Conservation (phyloP, 2,113 vertebrate species). For the Amphilophus citrinellus region DNA sequence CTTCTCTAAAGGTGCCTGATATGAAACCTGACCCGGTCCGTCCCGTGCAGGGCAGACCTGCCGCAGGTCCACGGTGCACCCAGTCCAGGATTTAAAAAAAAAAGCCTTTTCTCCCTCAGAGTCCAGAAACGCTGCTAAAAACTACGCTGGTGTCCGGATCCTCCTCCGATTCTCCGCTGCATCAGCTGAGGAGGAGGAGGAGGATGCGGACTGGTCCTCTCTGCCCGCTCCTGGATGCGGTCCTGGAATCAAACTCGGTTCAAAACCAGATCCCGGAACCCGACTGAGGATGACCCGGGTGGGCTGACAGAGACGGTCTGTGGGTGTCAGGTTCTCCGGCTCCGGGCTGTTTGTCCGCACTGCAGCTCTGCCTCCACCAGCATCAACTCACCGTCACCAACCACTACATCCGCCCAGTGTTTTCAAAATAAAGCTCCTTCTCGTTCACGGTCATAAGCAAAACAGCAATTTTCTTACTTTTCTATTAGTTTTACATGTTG, state of each 20-base stretch:
- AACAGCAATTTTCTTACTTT: neutral
- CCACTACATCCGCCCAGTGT: slow-evolving; percentile 39
- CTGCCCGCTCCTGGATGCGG: slow-evolving; percentile 32
- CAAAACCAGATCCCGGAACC: neutral
- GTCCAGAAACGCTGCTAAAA: neutral
- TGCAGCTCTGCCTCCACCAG: slow-evolving; percentile 76
- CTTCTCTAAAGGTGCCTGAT: slow-evolving; percentile 8
- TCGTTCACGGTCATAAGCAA: neutral
- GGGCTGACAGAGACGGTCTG: slow-evolving; percentile 8
- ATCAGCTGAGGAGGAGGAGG: slow-evolving; percentile 31
- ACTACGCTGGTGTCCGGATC: slow-evolving; percentile 16
- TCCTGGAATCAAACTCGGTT: neutral
- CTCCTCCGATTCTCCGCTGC: slow-evolving; percentile 30
- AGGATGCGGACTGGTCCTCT: slow-evolving; percentile 29
- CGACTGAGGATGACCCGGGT: neutral
- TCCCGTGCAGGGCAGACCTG: neutral
- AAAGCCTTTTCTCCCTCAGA: neutral
- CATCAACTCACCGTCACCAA: slow-evolving; percentile 32
- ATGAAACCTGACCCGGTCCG: neutral
- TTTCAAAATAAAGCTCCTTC: slow-evolving; percentile 62
- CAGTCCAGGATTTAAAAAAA: neutral
- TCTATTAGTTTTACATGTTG: neutral
- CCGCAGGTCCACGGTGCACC: neutral
- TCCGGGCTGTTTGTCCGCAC: slow-evolving; percentile 82
- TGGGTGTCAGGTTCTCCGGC: slow-evolving; percentile 44